phyloP scores from a whole-genome alignment of 1,140 invertebrate species.

The Musca domestica region DNA sequence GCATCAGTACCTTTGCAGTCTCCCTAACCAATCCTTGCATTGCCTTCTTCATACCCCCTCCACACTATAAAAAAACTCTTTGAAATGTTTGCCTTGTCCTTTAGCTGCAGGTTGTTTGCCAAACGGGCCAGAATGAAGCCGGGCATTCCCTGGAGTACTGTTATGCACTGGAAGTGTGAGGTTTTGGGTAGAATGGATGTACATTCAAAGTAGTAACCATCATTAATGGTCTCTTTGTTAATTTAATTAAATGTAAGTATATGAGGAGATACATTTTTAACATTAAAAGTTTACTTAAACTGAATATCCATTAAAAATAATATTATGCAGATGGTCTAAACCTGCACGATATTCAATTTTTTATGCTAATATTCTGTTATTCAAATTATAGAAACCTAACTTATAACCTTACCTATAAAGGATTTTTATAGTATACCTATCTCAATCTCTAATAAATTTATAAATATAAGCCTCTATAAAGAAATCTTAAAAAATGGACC shows the following conservation, averaged over 20 bases:
- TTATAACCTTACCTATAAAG: too few species aligned
- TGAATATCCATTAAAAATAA: too few species aligned
- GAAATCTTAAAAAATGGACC: too few species aligned
- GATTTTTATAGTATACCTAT: too few species aligned
- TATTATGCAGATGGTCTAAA: too few species aligned
- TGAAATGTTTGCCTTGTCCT: neutral
- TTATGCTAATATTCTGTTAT: too few species aligned
- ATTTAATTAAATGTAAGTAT: constrained; percentile 17
- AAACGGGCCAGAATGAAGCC: too few species aligned
- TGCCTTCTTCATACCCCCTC: neutral
- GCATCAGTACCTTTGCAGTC: neutral
- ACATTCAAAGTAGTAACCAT: neutral
- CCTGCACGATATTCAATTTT: too few species aligned
- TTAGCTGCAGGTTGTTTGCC: neutral
- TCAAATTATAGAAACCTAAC: too few species aligned
- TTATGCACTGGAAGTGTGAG: neutral
- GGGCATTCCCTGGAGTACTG: too few species aligned
- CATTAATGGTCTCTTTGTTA: neutral
- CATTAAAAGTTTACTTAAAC: constrained; percentile 6
- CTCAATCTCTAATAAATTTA: too few species aligned
- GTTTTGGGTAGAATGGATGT: neutral
- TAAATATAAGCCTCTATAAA: too few species aligned
- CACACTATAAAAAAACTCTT: neutral
- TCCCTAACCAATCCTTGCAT: neutral
- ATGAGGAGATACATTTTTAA: neutral